Conservation (phyloP, 2,888 invertebrate genomes). For the Anthoptus insignis region DNA sequence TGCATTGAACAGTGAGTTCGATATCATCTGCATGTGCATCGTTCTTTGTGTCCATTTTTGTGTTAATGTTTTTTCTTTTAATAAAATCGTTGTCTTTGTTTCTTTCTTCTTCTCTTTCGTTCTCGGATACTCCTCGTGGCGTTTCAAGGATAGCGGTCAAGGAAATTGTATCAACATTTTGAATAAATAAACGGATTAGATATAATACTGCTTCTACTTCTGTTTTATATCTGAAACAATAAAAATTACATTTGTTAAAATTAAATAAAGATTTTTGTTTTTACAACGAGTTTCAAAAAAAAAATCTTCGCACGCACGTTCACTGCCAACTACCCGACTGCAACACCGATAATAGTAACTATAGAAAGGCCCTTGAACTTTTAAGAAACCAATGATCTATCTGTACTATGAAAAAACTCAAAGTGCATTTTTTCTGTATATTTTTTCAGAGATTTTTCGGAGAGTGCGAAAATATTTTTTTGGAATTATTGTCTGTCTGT, state of each 20-base stretch:
- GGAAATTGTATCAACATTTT: conserved; percentile 78
- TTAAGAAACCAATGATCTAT: too few relatives aligned
- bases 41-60: conserved; percentile 76
- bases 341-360: too few relatives aligned
- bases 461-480: too few relatives aligned
- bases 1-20: conserved; percentile 78
- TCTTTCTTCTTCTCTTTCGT: conserved; percentile 47
- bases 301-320: too few relatives aligned
- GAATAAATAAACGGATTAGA: conserved; percentile 69
- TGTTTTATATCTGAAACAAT: conserved; percentile 67
- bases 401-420: too few relatives aligned
- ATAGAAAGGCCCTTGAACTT: too few relatives aligned
- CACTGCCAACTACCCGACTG: conserved; percentile 76
- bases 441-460: too few relatives aligned
- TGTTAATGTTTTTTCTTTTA: conserved; percentile 44
- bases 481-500: too few relatives aligned
- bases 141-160: conserved; percentile 49
- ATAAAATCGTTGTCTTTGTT: conserved; percentile 38
- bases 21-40: conserved; percentile 73
- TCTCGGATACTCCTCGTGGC: conserved; percentile 51
- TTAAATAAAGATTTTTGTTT: neutral
- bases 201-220: conserved; percentile 52
- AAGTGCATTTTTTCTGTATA: too few relatives aligned
- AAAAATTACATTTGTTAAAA: conserved; percentile 35
- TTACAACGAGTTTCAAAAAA: too few relatives aligned